Percentiles rank a stretch among this genome's conserved stretches.
These are phyloP conservation scores for Sarcophaga peregrina DNA, from an alignment of 1,140 invertebrate species.

Conservation along the genomic window DNA sequence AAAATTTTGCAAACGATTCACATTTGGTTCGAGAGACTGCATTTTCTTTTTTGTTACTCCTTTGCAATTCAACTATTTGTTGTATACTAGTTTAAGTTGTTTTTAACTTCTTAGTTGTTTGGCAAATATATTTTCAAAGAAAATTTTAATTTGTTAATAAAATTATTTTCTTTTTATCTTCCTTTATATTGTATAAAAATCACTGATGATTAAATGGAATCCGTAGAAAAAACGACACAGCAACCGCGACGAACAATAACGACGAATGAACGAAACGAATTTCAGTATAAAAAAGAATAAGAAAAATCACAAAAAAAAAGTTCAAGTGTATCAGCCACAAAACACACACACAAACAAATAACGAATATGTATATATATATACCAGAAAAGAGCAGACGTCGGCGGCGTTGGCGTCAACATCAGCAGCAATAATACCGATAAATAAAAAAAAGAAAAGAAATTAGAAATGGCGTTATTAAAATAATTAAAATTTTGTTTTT, in stretches of 20 bases:
- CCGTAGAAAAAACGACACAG: conserved; percentile 33
- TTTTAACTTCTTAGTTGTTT: background rate
- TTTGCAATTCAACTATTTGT: background rate
- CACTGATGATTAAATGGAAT: conserved; percentile 33
- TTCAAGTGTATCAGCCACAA: conserved; percentile 30
- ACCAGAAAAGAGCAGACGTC: conserved; percentile 2
- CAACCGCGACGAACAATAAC: conserved; percentile 20
- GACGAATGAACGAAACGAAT: conserved; percentile 28
- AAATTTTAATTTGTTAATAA: background rate
- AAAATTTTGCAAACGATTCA: conserved; percentile 85
- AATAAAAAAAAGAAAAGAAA: conserved; percentile 20
- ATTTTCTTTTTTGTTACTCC: conserved; percentile 45
- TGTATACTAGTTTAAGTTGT: background rate
- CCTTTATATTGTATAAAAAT: conserved; percentile 26
- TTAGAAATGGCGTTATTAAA: conserved; percentile 11
- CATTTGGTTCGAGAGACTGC: conserved; percentile 46
- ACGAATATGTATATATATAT: conserved; percentile 4
- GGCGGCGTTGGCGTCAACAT: background rate
- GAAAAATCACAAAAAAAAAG: conserved; percentile 21
- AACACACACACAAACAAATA: background rate
- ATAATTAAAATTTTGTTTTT: background rate
- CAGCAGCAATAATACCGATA: conserved; percentile 19
- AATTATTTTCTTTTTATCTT: conserved; percentile 2
- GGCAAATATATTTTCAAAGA: background rate
- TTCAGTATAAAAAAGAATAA: background rate